A percentile compares a stretch with the other conserved stretches of the same genome.
These are phyloP conservation scores for Chrysomallon squamiferum DNA, from an alignment of 1,140 invertebrate species.

Conservation along the genomic window DNA sequence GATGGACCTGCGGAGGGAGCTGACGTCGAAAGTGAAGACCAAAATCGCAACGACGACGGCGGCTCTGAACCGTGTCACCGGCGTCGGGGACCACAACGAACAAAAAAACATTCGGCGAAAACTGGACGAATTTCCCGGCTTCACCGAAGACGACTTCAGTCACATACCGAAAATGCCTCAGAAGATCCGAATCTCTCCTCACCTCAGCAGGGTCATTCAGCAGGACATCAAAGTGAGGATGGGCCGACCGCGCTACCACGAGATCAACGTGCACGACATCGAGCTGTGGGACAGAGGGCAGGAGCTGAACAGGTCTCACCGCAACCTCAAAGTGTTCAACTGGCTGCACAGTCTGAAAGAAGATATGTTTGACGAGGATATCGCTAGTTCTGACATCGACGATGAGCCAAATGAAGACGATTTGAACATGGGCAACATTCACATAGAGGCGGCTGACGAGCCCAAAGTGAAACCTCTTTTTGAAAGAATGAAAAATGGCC, in stretches of 20 bases:
- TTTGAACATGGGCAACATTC: conserved; percentile 15
- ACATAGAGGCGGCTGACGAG: conserved; percentile 44
- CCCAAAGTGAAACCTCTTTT: conserved; percentile 42
- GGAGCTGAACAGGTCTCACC: conserved; percentile 32
- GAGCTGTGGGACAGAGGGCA: conserved; percentile 44
- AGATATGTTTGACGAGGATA: conserved; percentile 27
- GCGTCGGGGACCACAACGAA: conserved; percentile 40
- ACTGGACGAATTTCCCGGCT: conserved; percentile 33
- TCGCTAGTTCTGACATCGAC: conserved; percentile 17
- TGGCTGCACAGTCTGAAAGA: conserved; percentile 50
- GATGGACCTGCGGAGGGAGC: conserved; percentile 44
- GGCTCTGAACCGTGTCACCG: conserved; percentile 41
- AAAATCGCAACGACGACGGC: conserved; percentile 34
- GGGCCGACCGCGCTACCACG: conserved; percentile 51
- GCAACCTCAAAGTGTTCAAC: conserved; percentile 53
- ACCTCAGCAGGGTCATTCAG: conserved; percentile 47
- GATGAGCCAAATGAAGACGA: conserved; percentile 23
- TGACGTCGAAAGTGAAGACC: conserved; percentile 40
- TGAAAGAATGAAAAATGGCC: conserved; percentile 10
- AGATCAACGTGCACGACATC: conserved; percentile 38
- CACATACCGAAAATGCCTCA: conserved; percentile 36
- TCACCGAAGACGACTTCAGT: conserved; percentile 35
- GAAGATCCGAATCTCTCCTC: conserved; percentile 46
- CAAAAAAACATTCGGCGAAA: conserved; percentile 15
- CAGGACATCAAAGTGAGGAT: conserved; percentile 49